Conservation (phyloP, 2,113 vertebrate genomes). For the Eupsittula cactorum region DNA sequence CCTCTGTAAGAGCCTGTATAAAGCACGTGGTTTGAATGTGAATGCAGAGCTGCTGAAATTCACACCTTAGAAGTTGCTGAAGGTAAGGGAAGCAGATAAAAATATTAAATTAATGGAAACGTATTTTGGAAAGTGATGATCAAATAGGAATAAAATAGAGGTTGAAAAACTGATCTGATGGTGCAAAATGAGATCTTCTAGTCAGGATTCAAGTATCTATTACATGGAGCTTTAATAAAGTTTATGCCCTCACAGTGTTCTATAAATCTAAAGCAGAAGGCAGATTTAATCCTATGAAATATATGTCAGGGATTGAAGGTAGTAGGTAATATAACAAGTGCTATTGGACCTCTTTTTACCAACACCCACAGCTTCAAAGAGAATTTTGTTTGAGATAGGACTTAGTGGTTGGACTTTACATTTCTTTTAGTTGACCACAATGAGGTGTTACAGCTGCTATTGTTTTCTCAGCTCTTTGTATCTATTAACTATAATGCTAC, state of each 20-base stretch:
- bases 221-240: slow-evolving; percentile 9
- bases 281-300: slow-evolving; percentile 59
- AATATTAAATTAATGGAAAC: neutral
- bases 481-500: neutral
- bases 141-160: neutral
- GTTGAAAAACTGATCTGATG: neutral
- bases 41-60: neutral
- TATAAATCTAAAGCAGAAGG: slow-evolving; percentile 30
- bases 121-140: neutral
- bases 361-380: neutral
- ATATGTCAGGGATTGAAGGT: slow-evolving; percentile 37
- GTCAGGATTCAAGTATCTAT: slow-evolving; percentile 4
- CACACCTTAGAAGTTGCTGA: neutral
- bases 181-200: slow-evolving; percentile 12
- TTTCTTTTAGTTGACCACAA: neutral
- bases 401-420: neutral
- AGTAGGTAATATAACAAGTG: neutral
- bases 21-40: neutral
- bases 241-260: neutral
- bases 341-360: neutral
- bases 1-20: neutral
- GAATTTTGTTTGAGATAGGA: neutral
- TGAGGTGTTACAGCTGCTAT: neutral
- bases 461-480: neutral
- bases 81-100: neutral